Conservation (phyloP, 2,888 invertebrate genomes). For the Piscicola geometra region DNA sequence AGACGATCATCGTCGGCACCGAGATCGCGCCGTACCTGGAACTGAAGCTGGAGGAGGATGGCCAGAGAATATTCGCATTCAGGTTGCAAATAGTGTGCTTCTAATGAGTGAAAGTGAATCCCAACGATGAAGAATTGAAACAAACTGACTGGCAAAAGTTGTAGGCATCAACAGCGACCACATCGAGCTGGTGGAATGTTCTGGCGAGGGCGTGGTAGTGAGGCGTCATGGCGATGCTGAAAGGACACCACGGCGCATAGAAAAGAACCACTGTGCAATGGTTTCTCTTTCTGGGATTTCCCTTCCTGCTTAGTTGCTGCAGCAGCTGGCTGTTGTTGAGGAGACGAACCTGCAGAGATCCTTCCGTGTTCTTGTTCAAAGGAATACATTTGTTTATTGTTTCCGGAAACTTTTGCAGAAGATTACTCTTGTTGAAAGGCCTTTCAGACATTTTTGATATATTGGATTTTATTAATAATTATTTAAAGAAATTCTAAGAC, state of each 20-base stretch:
- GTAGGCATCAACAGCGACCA: slow-evolving; percentile 83
- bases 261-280: slow-evolving; percentile 71
- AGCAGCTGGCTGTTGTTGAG: slow-evolving; percentile 21
- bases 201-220: slow-evolving; percentile 83
- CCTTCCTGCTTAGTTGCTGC: neutral
- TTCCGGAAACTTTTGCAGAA: neutral
- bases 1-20: slow-evolving; percentile 54
- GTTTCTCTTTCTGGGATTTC: neutral
- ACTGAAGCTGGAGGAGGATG: slow-evolving; percentile 44
- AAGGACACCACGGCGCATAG: slow-evolving; percentile 82
- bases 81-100: no score
- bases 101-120: no score
- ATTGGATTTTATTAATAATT: no score
- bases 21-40: slow-evolving; percentile 55
- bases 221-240: slow-evolving; percentile 82
- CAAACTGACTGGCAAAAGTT: slow-evolving; percentile 62
- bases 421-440: no score
- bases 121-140: no score
- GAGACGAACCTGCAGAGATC: neutral
- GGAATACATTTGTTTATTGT: neutral
- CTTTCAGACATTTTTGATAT: no score
- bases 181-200: slow-evolving; percentile 77
- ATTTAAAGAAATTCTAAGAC: no score
- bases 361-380: neutral
- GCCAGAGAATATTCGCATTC: no score